A percentile compares a stretch with the other conserved stretches of the same genome.
These are phyloP conservation scores for Nysson spinosus DNA, from an alignment of 2,888 invertebrate species.

Conservation along the genomic window DNA sequence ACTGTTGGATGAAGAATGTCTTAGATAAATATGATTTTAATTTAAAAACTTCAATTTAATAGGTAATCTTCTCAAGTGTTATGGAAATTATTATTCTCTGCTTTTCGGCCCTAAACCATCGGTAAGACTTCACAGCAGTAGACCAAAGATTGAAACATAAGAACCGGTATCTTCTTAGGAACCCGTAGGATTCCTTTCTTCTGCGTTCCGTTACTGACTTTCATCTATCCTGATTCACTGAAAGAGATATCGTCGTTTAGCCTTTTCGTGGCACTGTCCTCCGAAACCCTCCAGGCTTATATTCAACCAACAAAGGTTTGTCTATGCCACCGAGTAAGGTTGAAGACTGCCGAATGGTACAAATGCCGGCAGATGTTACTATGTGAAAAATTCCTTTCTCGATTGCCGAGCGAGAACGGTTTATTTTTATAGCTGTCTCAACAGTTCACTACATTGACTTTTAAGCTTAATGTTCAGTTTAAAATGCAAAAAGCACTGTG, in stretches of 20 bases:
- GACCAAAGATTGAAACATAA: slow-evolving; percentile 1
- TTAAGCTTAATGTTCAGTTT: slow-evolving; percentile 33
- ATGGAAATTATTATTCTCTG: no score
- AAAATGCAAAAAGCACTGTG: slow-evolving; percentile 25
- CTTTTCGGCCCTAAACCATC: no score
- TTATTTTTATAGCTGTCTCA: slow-evolving; percentile 41
- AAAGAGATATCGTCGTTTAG: slow-evolving; percentile 50
- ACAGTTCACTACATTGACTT: slow-evolving; percentile 26
- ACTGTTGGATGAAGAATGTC: no score
- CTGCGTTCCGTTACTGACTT: slow-evolving; percentile 25
- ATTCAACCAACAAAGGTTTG: slow-evolving; percentile 50
- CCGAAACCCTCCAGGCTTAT: slow-evolving; percentile 30
- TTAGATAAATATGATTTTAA: no score
- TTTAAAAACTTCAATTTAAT: no score
- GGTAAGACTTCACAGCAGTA: no score
- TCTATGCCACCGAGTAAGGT: slow-evolving; percentile 31
- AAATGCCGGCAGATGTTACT: slow-evolving; percentile 48
- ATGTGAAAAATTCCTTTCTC: slow-evolving; percentile 46
- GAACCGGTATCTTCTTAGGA: slow-evolving; percentile 22
- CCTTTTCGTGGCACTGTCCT: slow-evolving; percentile 37
- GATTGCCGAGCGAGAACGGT: slow-evolving; percentile 35
- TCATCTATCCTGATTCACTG: slow-evolving; percentile 34
- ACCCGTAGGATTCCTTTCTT: slow-evolving; percentile 40
- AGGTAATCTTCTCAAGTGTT: slow-evolving; percentile 20
- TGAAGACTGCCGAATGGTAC: slow-evolving; percentile 39